These are phyloP conservation scores for Melanotaenia nigrans DNA, from an alignment of 2,797 vertebrate genomes.

Conservation along the genomic window DNA sequence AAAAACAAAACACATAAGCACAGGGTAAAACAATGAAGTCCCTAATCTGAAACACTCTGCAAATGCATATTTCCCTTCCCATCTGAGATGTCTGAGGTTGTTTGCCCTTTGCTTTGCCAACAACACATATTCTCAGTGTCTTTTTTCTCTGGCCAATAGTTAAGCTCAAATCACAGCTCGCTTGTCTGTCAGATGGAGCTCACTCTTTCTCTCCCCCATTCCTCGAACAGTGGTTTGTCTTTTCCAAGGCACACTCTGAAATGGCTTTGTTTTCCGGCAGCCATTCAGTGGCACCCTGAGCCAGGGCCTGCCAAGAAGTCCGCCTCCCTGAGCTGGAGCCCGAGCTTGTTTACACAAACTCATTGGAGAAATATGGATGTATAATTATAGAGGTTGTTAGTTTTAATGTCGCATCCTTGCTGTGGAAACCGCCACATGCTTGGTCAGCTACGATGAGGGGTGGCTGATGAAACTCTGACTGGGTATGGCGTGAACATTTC, in stretches of 20 bases:
- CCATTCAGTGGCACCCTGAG: constrained; percentile 74
- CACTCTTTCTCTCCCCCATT: constrained; percentile 56
- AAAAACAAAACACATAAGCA: constrained; percentile 22
- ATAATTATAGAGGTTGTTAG: constrained; percentile 81
- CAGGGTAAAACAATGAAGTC: constrained; percentile 66
- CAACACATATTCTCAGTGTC: constrained; percentile 73
- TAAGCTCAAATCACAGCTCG: constrained; percentile 77
- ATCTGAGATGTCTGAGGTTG: constrained; percentile 76
- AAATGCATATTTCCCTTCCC: constrained; percentile 69
- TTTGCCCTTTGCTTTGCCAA: constrained; percentile 75
- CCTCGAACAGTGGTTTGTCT: constrained; percentile 75
- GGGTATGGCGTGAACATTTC: constrained; percentile 66
- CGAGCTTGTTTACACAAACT: constrained; percentile 80
- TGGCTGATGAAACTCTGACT: constrained; percentile 63
- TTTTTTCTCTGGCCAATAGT: constrained; percentile 77
- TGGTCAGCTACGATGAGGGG: constrained; percentile 66
- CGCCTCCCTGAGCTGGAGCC: constrained; percentile 72
- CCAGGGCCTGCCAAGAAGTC: constrained; percentile 73
- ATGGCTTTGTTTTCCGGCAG: constrained; percentile 80
- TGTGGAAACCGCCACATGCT: constrained; percentile 74
- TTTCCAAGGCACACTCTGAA: constrained; percentile 77
- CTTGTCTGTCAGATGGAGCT: constrained; percentile 67
- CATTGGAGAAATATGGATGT: constrained; percentile 80
- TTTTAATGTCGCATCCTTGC: constrained; percentile 77
- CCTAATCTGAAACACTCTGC: constrained; percentile 72